Evolutionary conservation across 2,888 invertebrate genomes (phyloP).

Genomic region (Xestobium rufovillosum): DNA sequence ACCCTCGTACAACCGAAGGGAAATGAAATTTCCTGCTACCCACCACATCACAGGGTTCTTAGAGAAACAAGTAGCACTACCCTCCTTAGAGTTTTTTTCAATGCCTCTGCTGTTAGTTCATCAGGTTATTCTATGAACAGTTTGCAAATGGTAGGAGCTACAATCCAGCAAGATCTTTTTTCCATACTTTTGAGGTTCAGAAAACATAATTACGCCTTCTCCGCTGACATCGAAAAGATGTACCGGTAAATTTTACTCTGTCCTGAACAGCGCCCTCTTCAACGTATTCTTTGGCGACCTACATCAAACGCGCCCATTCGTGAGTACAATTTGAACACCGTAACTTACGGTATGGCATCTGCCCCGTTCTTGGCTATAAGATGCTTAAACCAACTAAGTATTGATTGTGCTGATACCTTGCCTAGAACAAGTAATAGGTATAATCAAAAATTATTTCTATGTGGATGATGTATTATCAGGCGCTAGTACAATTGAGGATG

Average conservation of each 20-base stretch:
- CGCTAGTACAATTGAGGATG: no score
- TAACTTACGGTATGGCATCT: no score
- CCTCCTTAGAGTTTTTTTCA: conserved; percentile 19
- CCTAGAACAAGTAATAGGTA: no score
- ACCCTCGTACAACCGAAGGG: conserved; percentile 7
- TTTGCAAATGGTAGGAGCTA: conserved; percentile 14
- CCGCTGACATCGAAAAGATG: conserved; percentile 18
- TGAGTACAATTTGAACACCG: no score
- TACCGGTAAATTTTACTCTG: conserved; percentile 15
- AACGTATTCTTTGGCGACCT: conserved; percentile 16
- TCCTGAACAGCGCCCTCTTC: conserved; percentile 8
- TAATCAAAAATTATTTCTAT: no score
- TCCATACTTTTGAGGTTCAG: conserved; percentile 12
- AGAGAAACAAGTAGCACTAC: conserved; percentile 17
- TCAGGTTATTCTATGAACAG: conserved; percentile 19
- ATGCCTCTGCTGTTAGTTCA: conserved; percentile 14
- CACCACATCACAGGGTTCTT: conserved; percentile 20
- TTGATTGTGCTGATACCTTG: no score
- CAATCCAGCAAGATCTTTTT: conserved; percentile 17
- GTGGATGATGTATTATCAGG: no score
- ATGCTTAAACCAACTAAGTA: no score
- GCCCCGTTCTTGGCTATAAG: no score
- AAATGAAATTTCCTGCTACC: conserved; percentile 9
- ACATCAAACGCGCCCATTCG: no score
- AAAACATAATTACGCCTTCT: no score